phyloP scores from a whole-genome alignment of 2,113 vertebrate species.

The Megatriorchis doriae region DNA sequence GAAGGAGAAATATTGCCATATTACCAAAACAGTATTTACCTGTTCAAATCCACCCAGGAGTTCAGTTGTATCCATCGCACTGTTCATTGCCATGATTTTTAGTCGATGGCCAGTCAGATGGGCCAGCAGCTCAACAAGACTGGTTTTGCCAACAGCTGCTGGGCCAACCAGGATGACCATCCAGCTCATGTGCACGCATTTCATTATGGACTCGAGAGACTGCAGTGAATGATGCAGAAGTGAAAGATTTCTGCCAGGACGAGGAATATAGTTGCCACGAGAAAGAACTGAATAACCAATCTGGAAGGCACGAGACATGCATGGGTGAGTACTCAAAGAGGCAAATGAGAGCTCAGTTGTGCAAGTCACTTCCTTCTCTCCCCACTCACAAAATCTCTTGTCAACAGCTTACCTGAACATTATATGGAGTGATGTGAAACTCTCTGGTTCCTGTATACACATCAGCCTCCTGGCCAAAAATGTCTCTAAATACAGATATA shows the following conservation, averaged over 20 bases:
- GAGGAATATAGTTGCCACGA: slow-evolving; percentile 78
- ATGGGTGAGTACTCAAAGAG: not conserved
- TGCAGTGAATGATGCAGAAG: slow-evolving; percentile 87
- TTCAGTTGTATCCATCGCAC: slow-evolving; percentile 94
- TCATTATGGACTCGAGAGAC: slow-evolving; percentile 91
- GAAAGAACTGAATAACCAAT: slow-evolving; percentile 90
- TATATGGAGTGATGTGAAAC: slow-evolving; percentile 89
- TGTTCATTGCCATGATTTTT: slow-evolving; percentile 94
- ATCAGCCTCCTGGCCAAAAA: slow-evolving; percentile 79
- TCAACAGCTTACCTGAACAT: slow-evolving; percentile 83
- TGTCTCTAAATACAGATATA: slow-evolving; percentile 81
- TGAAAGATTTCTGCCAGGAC: slow-evolving; percentile 77
- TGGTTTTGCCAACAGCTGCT: slow-evolving; percentile 90
- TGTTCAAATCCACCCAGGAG: slow-evolving; percentile 97
- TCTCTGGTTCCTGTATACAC: slow-evolving; percentile 85
- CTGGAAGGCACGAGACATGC: slow-evolving; percentile 59
- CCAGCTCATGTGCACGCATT: slow-evolving; percentile 96
- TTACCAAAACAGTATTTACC: slow-evolving; percentile 65
- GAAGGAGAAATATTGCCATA: not conserved
- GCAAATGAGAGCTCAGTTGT: not conserved
- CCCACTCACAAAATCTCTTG: not conserved
- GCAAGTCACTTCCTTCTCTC: not conserved
- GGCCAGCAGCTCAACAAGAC: slow-evolving; percentile 88
- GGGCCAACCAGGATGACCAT: slow-evolving; percentile 95
- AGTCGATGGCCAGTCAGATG: slow-evolving; percentile 88